Percentiles rank a stretch among this genome's conserved stretches.
phyloP scores from a whole-genome alignment of 1,140 invertebrate species.

The Plodia interpunctella region DNA sequence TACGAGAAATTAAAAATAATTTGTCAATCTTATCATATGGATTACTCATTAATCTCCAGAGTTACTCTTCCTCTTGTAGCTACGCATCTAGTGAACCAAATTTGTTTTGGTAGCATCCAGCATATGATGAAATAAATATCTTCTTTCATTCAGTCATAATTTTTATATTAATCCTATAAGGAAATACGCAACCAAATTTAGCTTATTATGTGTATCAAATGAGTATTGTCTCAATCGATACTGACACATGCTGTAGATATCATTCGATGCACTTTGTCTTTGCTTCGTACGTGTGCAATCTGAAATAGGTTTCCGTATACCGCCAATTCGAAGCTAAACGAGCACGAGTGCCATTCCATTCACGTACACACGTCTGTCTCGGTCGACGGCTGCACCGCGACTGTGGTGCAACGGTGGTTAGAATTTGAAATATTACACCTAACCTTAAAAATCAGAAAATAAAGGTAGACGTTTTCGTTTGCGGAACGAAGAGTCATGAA shows the following conservation, averaged over 20 bases:
- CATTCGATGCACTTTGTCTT: conserved; percentile 30
- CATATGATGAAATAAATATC: no score
- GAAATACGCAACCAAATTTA: no score
- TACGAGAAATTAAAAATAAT: no score
- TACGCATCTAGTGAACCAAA: no score
- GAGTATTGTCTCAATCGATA: background rate
- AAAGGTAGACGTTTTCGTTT: background rate
- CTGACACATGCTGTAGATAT: conserved; percentile 1
- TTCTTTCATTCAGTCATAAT: no score
- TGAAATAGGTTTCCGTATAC: conserved; percentile 25
- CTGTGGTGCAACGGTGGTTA: conserved; percentile 14
- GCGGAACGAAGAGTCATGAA: background rate
- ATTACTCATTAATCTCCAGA: no score
- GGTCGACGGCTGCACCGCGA: conserved; percentile 14
- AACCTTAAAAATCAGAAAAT: conserved; percentile 3
- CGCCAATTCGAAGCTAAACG: conserved; percentile 1
- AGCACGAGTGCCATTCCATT: conserved; percentile 18
- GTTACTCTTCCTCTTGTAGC: no score
- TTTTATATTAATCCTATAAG: no score
- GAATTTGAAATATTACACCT: conserved; percentile 6
- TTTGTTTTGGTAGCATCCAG: no score
- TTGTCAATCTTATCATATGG: no score
- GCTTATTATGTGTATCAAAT: no score
- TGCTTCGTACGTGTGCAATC: conserved; percentile 27
- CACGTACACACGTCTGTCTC: conserved; percentile 20